Base-by-base conservation (phyloP, 2,113 vertebrate genomes). In the Labrus mixtus region DNA sequence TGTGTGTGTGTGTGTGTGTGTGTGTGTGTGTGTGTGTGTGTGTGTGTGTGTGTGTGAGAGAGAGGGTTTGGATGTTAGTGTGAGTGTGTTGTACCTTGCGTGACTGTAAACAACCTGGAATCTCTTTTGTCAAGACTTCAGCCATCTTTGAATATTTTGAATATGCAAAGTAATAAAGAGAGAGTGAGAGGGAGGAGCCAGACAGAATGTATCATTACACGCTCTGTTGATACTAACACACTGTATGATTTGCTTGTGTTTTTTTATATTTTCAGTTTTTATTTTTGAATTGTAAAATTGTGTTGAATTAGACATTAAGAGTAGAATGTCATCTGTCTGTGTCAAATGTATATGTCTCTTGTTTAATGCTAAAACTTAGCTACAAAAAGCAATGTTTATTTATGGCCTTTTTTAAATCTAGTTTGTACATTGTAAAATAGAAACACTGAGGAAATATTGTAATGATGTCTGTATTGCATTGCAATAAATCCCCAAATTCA, bases 381-480 rank as follows among this genome's bases (percentile, higher is more conserved):
- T 95, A 97, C 95, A 95, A 94, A 93, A 96, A 95, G 95, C 95
- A 94, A 97, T 95, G 94, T 98, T 97, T 97, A 99, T 99, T 99
- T 98, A 99, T 98, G 96, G 94, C 96, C 94, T 95, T 97, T 97
- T 96, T 97, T 33, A 33, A 33, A 97, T 95, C 95, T 97, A 98
- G 97, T 97, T 97, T 98, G 96, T 98, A 98, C 96, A 96, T 82
- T 98, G 96, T 98, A 98, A 97, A 96, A 97, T 94, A 94, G 93
- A 97, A 96, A 95, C 91, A 90, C 95, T 95, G 87, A 94, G 93
- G 94, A 94, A 95, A 96, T 74, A 89, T 82, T 91, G 90, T 91
- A 88, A 90, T 93, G 96, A 96, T 95, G 91, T 91, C 88, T 89
- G 90, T 89, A 90, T 88, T 93, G 96, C 95, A 95, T 97, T 96